Evolutionary conservation across 2,888 invertebrate genomes (phyloP).

Genomic region (Cheilosia grossa): DNA sequence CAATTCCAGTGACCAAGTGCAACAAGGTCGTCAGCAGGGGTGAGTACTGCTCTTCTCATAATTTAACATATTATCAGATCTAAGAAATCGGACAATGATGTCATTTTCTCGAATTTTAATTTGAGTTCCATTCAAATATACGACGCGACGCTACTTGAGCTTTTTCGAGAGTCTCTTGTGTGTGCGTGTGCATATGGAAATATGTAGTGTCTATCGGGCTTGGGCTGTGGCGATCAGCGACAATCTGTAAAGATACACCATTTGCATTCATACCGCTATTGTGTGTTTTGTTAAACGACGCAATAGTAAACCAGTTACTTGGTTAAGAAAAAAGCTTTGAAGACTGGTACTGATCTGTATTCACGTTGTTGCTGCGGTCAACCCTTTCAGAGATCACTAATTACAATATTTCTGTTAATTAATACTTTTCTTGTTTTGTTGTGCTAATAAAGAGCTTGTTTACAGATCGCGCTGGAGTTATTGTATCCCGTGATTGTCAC

Average conservation of each 20-base stretch:
- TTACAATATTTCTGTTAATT: neutral
- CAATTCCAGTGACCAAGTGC: conserved; percentile 80
- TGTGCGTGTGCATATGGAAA: conserved; percentile 6
- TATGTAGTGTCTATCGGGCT: conserved; percentile 1
- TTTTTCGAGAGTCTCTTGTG: neutral
- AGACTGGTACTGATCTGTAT: conserved; percentile 16
- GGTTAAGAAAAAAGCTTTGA: conserved; percentile 16
- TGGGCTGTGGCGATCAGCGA: conserved; percentile 37
- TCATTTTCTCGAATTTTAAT: conserved; percentile 45
- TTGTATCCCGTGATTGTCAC: conserved; percentile 81
- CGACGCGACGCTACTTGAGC: neutral
- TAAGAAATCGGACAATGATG: conserved; percentile 25
- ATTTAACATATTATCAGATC: neutral
- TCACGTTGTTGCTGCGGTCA: neutral
- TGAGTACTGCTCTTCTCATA: conserved; percentile 18
- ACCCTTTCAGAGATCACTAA: neutral
- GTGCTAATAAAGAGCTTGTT: conserved; percentile 1
- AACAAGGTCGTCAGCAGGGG: conserved; percentile 80
- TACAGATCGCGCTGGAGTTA: conserved; percentile 80
- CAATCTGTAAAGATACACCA: neutral
- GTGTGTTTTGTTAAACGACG: conserved; percentile 16
- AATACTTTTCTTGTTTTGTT: conserved; percentile 1
- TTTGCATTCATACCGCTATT: conserved; percentile 3
- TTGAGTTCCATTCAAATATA: conserved; percentile 3
- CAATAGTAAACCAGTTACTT: conserved; percentile 45